These are phyloP conservation scores for Macropus fuliginosus DNA, from an alignment of 2,797 vertebrate species.

Conservation along the genomic window DNA sequence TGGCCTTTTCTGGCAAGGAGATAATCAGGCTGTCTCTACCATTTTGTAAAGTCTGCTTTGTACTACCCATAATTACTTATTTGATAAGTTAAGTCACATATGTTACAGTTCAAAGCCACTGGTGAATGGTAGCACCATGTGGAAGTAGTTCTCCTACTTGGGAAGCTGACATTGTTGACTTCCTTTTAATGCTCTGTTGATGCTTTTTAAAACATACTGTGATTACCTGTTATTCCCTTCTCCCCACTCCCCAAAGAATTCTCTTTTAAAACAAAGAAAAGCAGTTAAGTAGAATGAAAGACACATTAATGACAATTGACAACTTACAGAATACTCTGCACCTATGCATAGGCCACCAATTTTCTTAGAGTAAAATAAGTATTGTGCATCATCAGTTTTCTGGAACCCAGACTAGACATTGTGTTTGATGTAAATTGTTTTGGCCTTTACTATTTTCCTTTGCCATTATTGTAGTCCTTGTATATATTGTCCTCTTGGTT, in stretches of 20 bases:
- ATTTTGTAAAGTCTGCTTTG: not conserved
- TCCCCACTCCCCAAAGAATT: not conserved
- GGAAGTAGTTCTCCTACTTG: not conserved
- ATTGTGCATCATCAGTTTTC: not conserved
- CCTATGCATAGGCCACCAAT: not conserved
- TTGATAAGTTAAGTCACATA: not conserved
- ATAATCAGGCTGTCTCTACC: not conserved
- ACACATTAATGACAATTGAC: not conserved
- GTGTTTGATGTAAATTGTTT: not conserved
- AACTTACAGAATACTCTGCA: not conserved
- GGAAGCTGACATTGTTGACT: not conserved
- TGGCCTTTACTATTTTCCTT: not conserved
- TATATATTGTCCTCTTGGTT: not conserved
- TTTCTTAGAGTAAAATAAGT: not conserved
- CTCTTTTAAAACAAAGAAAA: not conserved
- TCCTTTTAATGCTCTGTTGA: not conserved
- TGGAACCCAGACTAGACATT: not conserved
- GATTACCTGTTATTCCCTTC: not conserved
- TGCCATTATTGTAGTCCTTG: not conserved
- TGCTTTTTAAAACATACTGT: not conserved
- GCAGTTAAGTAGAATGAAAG: not conserved
- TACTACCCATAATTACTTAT: not conserved
- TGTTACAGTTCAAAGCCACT: not conserved
- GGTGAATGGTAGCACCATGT: not conserved
- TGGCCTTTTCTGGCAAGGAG: not conserved